These are phyloP conservation scores for Drosophila mauritiana DNA, from an alignment of 1,140 invertebrate species.

Conservation along the genomic window DNA sequence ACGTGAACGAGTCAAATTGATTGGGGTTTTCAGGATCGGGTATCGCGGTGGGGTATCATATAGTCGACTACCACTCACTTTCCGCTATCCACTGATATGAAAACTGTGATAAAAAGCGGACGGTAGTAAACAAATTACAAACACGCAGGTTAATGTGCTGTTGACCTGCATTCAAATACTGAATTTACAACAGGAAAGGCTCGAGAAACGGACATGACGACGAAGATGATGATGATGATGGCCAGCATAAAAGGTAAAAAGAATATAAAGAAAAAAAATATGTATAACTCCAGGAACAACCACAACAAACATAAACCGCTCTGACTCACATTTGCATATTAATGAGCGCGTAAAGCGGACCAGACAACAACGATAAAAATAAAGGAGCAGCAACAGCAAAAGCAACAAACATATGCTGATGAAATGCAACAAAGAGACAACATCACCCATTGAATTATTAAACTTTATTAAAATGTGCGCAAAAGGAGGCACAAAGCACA, in stretches of 20 bases:
- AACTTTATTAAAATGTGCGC: conserved; percentile 61
- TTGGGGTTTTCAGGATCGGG: neutral
- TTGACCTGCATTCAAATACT: conserved; percentile 63
- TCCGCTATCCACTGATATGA: conserved; percentile 19
- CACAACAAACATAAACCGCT: conserved; percentile 20
- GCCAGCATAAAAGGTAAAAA: conserved; percentile 32
- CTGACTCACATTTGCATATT: conserved; percentile 74
- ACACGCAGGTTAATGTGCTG: conserved; percentile 44
- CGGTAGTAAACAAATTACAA: conserved; percentile 41
- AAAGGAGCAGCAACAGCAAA: conserved; percentile 11
- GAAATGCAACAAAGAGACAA: conserved; percentile 65
- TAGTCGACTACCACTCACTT: conserved; percentile 19
- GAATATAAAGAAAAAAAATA: neutral
- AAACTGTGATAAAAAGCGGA: conserved; percentile 47
- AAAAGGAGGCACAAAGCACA: conserved; percentile 23
- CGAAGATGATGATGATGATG: conserved; percentile 30
- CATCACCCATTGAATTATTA: conserved; percentile 66
- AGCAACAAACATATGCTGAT: conserved; percentile 33
- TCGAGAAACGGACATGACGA: conserved; percentile 36
- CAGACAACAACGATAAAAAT: conserved; percentile 33
- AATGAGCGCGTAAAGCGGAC: conserved; percentile 50
- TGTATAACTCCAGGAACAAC: conserved; percentile 21
- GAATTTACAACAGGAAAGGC: conserved; percentile 55
- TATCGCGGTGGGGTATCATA: conserved; percentile 12
- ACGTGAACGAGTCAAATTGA: neutral